Evolutionary conservation across 2,797 vertebrate genomes (phyloP).

Genomic region (Podarcis lilfordi): DNA sequence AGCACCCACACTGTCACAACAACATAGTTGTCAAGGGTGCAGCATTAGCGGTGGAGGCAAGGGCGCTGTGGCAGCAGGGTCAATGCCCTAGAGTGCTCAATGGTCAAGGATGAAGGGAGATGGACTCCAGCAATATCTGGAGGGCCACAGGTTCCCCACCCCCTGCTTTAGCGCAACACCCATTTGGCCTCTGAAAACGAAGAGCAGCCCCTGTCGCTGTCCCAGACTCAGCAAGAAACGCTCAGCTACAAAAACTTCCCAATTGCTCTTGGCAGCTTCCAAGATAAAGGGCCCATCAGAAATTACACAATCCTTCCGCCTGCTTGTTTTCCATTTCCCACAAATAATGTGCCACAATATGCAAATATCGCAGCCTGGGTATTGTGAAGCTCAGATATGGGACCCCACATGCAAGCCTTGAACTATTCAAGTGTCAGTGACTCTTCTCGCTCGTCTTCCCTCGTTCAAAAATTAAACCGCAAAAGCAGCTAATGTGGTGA

Average conservation of each 20-base stretch:
- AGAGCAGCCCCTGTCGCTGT: not conserved
- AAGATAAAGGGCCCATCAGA: not conserved
- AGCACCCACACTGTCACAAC: too few species aligned
- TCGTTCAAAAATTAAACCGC: conserved; percentile 32
- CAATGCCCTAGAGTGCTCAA: too few species aligned
- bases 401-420: not conserved
- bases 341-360: not conserved
- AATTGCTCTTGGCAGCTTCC: not conserved
- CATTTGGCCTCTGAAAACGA: not conserved
- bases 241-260: not conserved
- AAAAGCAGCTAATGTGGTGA: conserved; percentile 11
- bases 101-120: too few species aligned
- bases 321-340: not conserved
- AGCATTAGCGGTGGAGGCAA: too few species aligned
- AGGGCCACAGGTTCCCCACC: too few species aligned
- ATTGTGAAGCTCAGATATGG: not conserved
- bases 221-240: not conserved
- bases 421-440: conserved; percentile 1
- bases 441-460: not conserved
- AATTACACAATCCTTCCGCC: not conserved
- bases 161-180: too few species aligned
- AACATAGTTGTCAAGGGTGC: too few species aligned
- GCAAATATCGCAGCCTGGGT: not conserved
- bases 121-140: too few species aligned
- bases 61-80: too few species aligned